A percentile compares a stretch with the other conserved stretches of the same genome.
Evolutionary conservation across 2,888 invertebrate genomes (phyloP).

Genomic region (Leucophora obtusa): DNA sequence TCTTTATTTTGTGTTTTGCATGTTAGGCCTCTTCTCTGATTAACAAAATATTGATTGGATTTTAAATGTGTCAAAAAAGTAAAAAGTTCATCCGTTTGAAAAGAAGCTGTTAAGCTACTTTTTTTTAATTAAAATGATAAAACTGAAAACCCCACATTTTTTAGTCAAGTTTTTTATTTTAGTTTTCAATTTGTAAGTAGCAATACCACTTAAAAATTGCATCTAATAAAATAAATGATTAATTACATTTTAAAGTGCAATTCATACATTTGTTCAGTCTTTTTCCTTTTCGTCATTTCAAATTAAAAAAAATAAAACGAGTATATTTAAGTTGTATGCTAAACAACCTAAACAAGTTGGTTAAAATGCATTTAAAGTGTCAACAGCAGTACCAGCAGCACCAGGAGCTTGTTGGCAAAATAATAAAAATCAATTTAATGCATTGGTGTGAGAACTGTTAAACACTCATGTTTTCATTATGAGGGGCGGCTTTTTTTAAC

Average conservation of each 20-base stretch:
- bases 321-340: conserved; percentile 6
- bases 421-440: conserved; percentile 29
- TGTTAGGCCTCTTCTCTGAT: conserved; percentile 6
- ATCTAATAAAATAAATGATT: conserved; percentile 64
- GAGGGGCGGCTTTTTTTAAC: conserved; percentile 15
- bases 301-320: conserved; percentile 20
- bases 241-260: conserved; percentile 60
- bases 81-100: conserved; percentile 38
- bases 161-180: conserved; percentile 18
- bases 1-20: too few relatives aligned
- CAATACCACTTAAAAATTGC: conserved; percentile 57
- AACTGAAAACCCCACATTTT: conserved; percentile 15
- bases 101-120: conserved; percentile 55
- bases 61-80: conserved; percentile 31
- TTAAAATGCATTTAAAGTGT: conserved; percentile 19
- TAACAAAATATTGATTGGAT: conserved; percentile 28
- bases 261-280: conserved; percentile 18
- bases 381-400: neutral
- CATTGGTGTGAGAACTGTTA: conserved; percentile 36
- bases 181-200: conserved; percentile 55
- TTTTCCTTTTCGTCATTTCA: conserved; percentile 26
- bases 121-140: conserved; percentile 56
- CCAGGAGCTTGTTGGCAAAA: conserved; percentile 35
- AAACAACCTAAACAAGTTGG: conserved; percentile 16
- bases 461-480: conserved; percentile 31